Evolutionary conservation across 2,113 vertebrate genomes (phyloP).

Genomic region (Tamias sibiricus): DNA sequence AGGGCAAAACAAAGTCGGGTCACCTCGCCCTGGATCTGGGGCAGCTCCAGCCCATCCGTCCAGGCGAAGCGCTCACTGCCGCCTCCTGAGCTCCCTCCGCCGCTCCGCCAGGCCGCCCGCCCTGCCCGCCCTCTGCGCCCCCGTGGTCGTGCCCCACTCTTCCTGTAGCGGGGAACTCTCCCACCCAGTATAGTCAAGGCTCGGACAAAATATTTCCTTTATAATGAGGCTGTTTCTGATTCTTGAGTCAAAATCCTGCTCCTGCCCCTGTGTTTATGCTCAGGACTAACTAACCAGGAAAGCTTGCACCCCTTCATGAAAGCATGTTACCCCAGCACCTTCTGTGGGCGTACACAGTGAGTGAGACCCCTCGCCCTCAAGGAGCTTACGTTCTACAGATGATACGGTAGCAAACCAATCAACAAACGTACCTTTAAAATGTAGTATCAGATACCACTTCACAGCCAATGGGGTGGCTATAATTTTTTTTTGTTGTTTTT

Average conservation of each 20-base stretch:
- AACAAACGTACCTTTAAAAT: neutral
- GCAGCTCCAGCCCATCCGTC: too few relatives aligned
- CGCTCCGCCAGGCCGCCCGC: rapidly evolving
- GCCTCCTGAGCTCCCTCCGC: too few relatives aligned
- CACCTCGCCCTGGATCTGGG: rapidly evolving
- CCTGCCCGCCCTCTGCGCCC: too few relatives aligned
- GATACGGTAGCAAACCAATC: neutral
- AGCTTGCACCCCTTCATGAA: neutral
- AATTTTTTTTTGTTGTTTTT: too few relatives aligned
- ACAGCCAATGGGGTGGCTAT: neutral
- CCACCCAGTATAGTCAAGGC: too few relatives aligned
- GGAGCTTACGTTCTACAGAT: neutral
- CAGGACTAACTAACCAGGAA: neutral
- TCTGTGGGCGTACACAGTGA: neutral
- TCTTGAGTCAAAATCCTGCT: neutral
- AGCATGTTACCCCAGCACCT: neutral
- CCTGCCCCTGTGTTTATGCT: neutral
- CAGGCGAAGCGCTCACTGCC: neutral
- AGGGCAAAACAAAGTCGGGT: rapidly evolving
- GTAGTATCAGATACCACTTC: neutral
- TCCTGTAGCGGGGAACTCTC: too few relatives aligned
- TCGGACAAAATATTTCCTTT: neutral
- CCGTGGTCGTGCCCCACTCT: neutral
- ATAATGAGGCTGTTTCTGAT: neutral
- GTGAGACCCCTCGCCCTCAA: neutral